These are phyloP conservation scores for Neolamprologus sp. DNA, from an alignment of 2,113 vertebrate species.

Conservation along the genomic window DNA sequence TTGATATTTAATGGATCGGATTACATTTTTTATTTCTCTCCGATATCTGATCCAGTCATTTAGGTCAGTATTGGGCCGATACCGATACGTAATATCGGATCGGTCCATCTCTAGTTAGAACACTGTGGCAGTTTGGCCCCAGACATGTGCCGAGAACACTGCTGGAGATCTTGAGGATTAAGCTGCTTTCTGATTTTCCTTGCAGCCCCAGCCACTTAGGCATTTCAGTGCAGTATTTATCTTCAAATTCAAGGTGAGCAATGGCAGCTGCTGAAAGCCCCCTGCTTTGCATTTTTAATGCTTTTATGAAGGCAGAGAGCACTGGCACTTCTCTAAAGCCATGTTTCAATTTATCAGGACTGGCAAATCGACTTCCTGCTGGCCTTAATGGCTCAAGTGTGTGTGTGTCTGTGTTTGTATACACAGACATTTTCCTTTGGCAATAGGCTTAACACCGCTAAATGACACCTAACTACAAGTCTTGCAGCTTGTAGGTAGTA, in stretches of 20 bases:
- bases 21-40: background rate
- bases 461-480: background rate
- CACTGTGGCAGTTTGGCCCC: conserved; percentile 5
- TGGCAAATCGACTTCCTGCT: conserved; percentile 61
- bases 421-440: background rate
- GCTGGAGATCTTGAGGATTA: conserved; percentile 52
- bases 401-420: background rate
- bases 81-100: no score
- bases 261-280: conserved; percentile 55
- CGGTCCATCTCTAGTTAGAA: background rate
- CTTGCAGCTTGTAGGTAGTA: background rate
- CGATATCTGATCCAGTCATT: background rate
- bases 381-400: background rate
- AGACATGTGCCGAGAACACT: conserved; percentile 29
- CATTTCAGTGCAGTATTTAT: conserved; percentile 60
- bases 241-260: conserved; percentile 57
- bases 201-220: background rate
- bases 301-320: conserved; percentile 55
- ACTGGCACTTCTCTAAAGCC: conserved; percentile 58
- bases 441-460: background rate
- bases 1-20: background rate
- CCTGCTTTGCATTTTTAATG: conserved; percentile 68
- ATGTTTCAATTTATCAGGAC: conserved; percentile 60
- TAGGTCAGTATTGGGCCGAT: background rate
- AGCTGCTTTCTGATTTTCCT: conserved; percentile 28